phyloP scores from a whole-genome alignment of 2,797 vertebrate species.

The Sebastes trivittatus region DNA sequence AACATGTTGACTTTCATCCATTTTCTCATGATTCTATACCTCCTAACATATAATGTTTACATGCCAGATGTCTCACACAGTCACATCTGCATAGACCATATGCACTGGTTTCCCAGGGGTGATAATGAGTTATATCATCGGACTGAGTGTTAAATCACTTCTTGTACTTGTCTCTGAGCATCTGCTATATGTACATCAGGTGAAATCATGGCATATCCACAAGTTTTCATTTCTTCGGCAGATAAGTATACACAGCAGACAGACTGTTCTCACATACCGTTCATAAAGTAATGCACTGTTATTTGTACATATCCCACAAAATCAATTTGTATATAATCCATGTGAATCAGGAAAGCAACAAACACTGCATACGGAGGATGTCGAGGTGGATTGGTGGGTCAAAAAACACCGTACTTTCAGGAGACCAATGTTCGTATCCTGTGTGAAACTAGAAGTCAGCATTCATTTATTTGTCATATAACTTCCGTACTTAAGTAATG shows the following conservation, averaged over 20 bases:
- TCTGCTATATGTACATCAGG: not conserved
- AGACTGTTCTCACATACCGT: not conserved
- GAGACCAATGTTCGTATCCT: too few relatives aligned
- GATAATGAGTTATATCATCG: slow-evolving; percentile 19
- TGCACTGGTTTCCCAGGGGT: slow-evolving; percentile 21
- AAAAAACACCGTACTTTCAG: not conserved
- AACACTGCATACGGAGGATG: too few relatives aligned
- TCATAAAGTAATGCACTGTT: not conserved
- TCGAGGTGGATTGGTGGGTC: too few relatives aligned
- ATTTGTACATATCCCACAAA: not conserved
- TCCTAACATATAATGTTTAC: slow-evolving; percentile 11
- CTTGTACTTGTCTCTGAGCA: not conserved
- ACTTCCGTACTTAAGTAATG: not conserved
- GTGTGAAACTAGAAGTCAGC: not conserved
- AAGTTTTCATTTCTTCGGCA: not conserved
- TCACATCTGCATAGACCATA: slow-evolving; percentile 62
- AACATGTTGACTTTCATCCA: not conserved
- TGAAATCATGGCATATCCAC: not conserved
- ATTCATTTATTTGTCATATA: not conserved
- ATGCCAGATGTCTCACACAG: slow-evolving; percentile 60
- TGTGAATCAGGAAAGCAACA: too few relatives aligned
- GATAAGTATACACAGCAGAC: not conserved
- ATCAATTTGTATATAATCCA: too few relatives aligned
- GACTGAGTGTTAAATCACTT: slow-evolving; percentile 26
- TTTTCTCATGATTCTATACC: slow-evolving; percentile 7